A percentile compares a stretch with the other conserved stretches of the same genome.
Conservation (phyloP, 1,140 invertebrate species). For the Drosophila tsacasi region DNA sequence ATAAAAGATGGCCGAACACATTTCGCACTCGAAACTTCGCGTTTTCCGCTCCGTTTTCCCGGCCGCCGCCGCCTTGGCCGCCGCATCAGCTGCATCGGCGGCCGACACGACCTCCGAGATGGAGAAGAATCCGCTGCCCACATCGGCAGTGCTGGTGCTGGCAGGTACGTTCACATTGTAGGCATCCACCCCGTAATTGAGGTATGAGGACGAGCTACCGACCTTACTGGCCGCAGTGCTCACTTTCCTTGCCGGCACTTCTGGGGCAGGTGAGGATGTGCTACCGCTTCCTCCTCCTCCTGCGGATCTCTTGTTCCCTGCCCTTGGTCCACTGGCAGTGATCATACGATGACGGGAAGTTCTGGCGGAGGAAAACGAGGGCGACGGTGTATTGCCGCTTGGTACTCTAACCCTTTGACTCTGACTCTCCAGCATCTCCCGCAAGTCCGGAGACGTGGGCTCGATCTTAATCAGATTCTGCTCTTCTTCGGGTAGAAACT, state of each 20-base stretch:
- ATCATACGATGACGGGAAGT: conserved; percentile 65
- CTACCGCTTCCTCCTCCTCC: background rate
- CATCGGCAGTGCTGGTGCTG: conserved; percentile 57
- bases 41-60: conserved; percentile 61
- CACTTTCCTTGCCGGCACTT: conserved; percentile 35
- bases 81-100: conserved; percentile 69
- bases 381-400: conserved; percentile 34
- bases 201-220: conserved; percentile 59
- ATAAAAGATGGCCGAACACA: conserved; percentile 91
- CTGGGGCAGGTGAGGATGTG: conserved; percentile 14
- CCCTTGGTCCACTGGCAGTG: conserved; percentile 42
- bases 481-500: conserved; percentile 72
- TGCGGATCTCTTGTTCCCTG: conserved; percentile 35
- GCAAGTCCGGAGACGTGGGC: conserved; percentile 75
- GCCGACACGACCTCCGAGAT: conserved; percentile 78
- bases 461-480: conserved; percentile 81
- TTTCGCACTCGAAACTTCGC: conserved; percentile 89
- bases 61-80: conserved; percentile 62
- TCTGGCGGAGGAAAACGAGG: conserved; percentile 45
- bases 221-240: conserved; percentile 24
- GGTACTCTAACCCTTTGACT: conserved; percentile 37
- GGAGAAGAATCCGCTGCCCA: conserved; percentile 73
- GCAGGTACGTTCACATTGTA: conserved; percentile 61
- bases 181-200: conserved; percentile 64
- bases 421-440: conserved; percentile 73